Percentiles rank a stretch among this genome's conserved stretches.
Evolutionary conservation across 2,888 invertebrate species (phyloP).

Genomic region (Chrysolina americana): DNA sequence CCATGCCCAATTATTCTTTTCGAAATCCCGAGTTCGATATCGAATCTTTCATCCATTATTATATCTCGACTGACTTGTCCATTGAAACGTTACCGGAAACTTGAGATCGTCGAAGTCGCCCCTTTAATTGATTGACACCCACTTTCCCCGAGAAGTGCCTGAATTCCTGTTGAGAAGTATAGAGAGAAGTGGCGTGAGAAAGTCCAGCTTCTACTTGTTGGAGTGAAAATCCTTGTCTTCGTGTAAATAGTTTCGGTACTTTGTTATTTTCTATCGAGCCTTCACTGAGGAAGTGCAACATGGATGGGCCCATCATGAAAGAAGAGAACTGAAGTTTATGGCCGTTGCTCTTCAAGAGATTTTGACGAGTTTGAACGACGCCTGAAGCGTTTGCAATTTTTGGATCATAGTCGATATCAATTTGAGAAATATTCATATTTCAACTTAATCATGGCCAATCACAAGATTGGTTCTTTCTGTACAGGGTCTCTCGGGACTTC

Average conservation of each 20-base stretch:
- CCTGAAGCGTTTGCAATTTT: too few species aligned
- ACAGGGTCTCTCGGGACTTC: too few species aligned
- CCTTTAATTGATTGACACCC: conserved; percentile 43
- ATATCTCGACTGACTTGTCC: not conserved
- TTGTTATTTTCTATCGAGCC: conserved; percentile 57
- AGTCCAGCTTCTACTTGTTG: conserved; percentile 57
- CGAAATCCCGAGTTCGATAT: not conserved
- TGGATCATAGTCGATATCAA: too few species aligned
- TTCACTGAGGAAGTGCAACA: conserved; percentile 46
- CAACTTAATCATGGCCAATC: too few species aligned
- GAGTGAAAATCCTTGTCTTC: conserved; percentile 64
- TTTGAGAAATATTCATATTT: too few species aligned
- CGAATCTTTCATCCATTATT: not conserved
- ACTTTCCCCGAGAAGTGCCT: conserved; percentile 11
- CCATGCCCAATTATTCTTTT: not conserved
- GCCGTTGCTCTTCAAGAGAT: not conserved
- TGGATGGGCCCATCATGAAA: not conserved
- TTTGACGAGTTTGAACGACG: not conserved
- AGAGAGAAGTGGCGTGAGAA: conserved; percentile 59
- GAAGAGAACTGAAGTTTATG: not conserved
- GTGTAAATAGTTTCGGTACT: conserved; percentile 63
- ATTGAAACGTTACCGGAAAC: conserved; percentile 2
- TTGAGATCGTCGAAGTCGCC: conserved; percentile 15
- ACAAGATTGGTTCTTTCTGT: too few species aligned
- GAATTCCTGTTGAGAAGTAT: conserved; percentile 41